A percentile compares a stretch with the other conserved stretches of the same genome.
These are phyloP conservation scores for Eledone cirrhosa DNA, from an alignment of 2,888 invertebrate genomes.

Conservation along the genomic window DNA sequence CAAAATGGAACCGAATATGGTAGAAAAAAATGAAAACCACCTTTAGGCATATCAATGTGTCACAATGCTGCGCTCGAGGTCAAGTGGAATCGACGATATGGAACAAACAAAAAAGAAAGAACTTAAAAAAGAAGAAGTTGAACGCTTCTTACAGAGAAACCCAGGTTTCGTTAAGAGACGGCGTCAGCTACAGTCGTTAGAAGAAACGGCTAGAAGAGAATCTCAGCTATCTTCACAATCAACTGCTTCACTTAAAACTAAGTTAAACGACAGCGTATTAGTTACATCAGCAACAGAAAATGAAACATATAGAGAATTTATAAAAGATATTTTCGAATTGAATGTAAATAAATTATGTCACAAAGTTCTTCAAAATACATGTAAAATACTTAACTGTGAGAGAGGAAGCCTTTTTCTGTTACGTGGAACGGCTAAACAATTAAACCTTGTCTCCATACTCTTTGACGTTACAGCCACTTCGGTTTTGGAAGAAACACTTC, in stretches of 20 bases:
- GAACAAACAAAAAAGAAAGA: background rate
- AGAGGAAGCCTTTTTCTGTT: constrained; percentile 87
- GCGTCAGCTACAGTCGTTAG: constrained; percentile 55
- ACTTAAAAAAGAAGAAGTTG: constrained; percentile 44
- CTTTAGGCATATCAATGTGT: no score
- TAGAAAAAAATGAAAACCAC: no score
- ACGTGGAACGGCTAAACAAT: constrained; percentile 79
- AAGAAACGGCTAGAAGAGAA: constrained; percentile 42
- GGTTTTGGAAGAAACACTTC: constrained; percentile 68
- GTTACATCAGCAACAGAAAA: constrained; percentile 81
- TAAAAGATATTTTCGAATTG: constrained; percentile 93
- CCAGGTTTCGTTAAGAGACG: constrained; percentile 58
- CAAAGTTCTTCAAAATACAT: constrained; percentile 94
- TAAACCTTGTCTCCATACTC: constrained; percentile 88
- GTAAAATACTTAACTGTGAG: constrained; percentile 89
- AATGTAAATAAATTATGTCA: constrained; percentile 95
- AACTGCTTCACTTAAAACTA: no score
- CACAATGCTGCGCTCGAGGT: no score
- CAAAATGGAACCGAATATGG: no score
- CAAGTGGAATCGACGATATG: no score
- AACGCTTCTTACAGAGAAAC: constrained; percentile 52
- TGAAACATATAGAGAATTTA: constrained; percentile 95
- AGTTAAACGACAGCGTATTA: no score
- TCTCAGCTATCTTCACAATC: no score
- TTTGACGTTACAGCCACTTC: constrained; percentile 94